Base-by-base conservation (phyloP, 1,140 invertebrate species). In the Drosophila ercepeae region DNA sequence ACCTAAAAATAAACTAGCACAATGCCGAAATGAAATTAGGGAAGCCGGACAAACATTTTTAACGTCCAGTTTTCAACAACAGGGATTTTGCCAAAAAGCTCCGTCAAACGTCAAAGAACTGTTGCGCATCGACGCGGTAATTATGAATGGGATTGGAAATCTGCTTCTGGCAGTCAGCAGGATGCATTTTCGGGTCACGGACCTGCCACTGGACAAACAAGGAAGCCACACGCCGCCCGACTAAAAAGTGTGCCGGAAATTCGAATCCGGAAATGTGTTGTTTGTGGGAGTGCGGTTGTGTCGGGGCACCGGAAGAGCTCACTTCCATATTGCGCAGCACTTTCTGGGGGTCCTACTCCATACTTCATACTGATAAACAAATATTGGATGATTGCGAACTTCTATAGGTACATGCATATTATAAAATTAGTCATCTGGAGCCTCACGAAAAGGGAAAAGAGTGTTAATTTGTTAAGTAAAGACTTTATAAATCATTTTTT, bases 241-340 rank as follows among this genome's bases (percentile, higher is more conserved):
- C 21, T 39, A 13, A n/a, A 64, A 41, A 64, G 42, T 13, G 14
- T 8, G 7, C 3, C 29, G 6, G 16, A 16, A 6, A 39, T 61
- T 61, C 29, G 45, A 21, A 29, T 21, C 57, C 60, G 60, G 60
- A 64, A 64, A 29, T 27, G 55, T 41, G 23, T 48, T 41, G 42
- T 48, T 49, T 64, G 44, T 8, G 39, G 27, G 54, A 11, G 19
- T 46, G 41, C 9, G 55, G 57, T 39, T n/a, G 16, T 61, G 16
- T 16, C 13, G 21, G 23, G 3, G 18, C 42, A 21, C n/a, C 60
- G 60, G 60, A 64, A 41, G 21, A 4, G 14, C n/a, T 27, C 29
- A 48, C 29, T 48, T 61, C 60, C 55, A 41, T 27, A 39, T 19
- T 23, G n/a, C n/a, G 7, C 1, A 32, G 27, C 4, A 18, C 2